These are phyloP conservation scores for Odobenus rosmarus DNA, from an alignment of 2,113 vertebrate genomes.

Conservation along the genomic window DNA sequence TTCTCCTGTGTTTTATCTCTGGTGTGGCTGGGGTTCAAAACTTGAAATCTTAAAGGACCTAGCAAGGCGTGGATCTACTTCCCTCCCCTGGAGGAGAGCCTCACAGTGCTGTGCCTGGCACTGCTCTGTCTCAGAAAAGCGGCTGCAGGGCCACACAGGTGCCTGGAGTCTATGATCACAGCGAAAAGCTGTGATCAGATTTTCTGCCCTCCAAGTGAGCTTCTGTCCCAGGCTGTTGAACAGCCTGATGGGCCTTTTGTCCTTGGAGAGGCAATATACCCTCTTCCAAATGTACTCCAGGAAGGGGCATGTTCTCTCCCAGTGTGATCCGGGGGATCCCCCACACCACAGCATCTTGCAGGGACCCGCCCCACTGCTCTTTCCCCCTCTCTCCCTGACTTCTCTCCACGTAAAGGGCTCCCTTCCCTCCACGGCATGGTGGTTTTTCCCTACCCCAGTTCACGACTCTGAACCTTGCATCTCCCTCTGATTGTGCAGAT, in stretches of 20 bases:
- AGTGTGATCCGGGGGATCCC: not conserved
- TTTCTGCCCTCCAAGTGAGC: not conserved
- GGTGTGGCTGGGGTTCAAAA: not conserved
- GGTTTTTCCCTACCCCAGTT: not conserved
- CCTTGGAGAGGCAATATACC: not conserved
- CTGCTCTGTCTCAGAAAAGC: not conserved
- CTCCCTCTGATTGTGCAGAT: not conserved
- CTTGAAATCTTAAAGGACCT: not conserved
- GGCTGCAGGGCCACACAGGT: not conserved
- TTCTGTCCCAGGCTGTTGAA: not conserved
- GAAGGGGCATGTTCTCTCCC: not conserved
- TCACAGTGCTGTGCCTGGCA: not conserved
- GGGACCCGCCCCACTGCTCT: not conserved
- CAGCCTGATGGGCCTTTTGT: not conserved
- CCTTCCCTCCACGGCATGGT: not conserved
- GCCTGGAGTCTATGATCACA: not conserved
- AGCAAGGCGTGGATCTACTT: no score
- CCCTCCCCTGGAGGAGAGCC: no score
- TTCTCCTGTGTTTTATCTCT: not conserved
- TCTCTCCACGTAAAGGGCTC: not conserved
- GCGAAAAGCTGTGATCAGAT: not conserved
- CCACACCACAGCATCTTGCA: not conserved
- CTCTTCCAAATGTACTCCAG: not conserved
- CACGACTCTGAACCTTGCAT: not conserved
- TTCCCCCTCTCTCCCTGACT: not conserved